phyloP scores from a whole-genome alignment of 2,888 invertebrate genomes.

The Lycophotia porphyrea region DNA sequence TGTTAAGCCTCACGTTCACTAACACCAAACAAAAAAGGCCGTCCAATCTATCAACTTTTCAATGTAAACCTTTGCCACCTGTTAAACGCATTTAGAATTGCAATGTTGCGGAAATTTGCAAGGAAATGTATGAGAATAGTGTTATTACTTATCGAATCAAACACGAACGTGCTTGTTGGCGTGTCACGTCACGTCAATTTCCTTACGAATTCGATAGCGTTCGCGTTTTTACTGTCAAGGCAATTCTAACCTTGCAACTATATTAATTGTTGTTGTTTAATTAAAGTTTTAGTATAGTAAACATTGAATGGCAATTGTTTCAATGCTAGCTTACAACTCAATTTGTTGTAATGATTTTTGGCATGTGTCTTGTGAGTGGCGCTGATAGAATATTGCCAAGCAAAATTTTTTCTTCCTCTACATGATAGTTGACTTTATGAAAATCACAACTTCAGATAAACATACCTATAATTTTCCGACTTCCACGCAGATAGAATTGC shows the following conservation, averaged over 20 bases:
- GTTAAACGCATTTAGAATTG: conserved; percentile 25
- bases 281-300: conserved; percentile 23
- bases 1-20: conserved; percentile 51
- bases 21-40: conserved; percentile 51
- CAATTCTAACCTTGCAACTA: conserved; percentile 51
- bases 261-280: conserved; percentile 48
- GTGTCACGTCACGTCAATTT: conserved; percentile 53
- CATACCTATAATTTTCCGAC: neutral
- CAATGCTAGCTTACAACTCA: conserved; percentile 19
- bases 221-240: conserved; percentile 65
- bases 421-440: too few species aligned
- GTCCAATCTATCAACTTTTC: conserved; percentile 47
- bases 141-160: conserved; percentile 39
- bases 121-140: conserved; percentile 45
- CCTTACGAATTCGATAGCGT: conserved; percentile 45
- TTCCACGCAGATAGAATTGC: neutral
- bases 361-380: neutral
- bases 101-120: conserved; percentile 47
- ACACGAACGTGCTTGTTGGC: conserved; percentile 46
- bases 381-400: neutral
- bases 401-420: too few species aligned
- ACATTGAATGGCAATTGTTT: conserved; percentile 43
- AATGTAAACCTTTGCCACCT: conserved; percentile 43
- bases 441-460: neutral
- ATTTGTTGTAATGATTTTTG: conserved; percentile 14